phyloP scores from a whole-genome alignment of 2,888 invertebrate species.

The Tetranychus truncatus region DNA sequence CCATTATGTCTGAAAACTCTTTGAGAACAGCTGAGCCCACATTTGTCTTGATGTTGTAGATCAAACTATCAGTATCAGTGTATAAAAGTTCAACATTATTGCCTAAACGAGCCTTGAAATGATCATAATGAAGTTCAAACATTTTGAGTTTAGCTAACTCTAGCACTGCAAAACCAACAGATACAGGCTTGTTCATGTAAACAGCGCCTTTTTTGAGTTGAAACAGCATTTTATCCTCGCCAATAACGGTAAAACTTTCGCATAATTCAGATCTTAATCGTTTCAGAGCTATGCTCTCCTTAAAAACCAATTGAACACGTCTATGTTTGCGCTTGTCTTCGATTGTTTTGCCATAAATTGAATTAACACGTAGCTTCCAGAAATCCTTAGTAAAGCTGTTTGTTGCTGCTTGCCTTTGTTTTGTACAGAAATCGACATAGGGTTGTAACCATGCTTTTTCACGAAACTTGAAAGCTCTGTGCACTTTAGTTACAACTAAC shows the following conservation, averaged over 20 bases:
- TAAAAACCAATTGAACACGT: constrained; percentile 26
- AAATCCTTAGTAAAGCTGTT: constrained; percentile 32
- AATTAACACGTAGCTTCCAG: constrained; percentile 31
- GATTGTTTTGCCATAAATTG: constrained; percentile 31
- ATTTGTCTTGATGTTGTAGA: background rate
- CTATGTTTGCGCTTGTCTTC: constrained; percentile 30
- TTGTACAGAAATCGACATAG: constrained; percentile 13
- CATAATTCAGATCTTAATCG: constrained; percentile 18
- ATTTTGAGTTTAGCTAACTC: constrained; percentile 28
- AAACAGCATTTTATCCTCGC: constrained; percentile 10
- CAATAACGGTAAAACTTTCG: constrained; percentile 7
- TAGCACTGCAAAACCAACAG: background rate
- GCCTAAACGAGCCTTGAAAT: background rate
- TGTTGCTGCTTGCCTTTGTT: constrained; percentile 27
- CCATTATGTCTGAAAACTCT: background rate
- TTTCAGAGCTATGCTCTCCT: constrained; percentile 13
- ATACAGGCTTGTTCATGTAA: constrained; percentile 18
- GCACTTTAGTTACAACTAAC: background rate
- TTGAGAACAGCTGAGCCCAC: background rate
- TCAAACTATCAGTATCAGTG: background rate
- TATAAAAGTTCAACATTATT: background rate
- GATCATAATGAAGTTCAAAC: background rate
- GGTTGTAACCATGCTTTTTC: background rate
- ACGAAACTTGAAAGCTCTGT: background rate
- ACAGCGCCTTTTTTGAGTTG: constrained; percentile 17